Percentiles rank a stretch among this genome's conserved stretches.
Conservation (phyloP, 1,140 invertebrate genomes). For the Brachionus manjavacas region DNA sequence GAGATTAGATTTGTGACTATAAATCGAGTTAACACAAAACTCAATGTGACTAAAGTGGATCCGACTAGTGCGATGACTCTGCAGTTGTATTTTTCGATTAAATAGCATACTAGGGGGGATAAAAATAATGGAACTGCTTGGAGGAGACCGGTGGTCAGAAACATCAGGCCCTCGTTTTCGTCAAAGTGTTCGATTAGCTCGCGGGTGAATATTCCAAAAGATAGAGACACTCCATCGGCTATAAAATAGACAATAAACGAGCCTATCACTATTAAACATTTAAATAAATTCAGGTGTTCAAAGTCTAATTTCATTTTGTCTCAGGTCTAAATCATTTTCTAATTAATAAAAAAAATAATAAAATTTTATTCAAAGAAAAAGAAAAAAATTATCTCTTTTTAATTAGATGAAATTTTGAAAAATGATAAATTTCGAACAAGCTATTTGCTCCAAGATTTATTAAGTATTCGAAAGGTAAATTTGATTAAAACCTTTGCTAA, state of each 20-base stretch:
- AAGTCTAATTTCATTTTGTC: constrained; percentile 4
- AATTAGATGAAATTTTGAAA: neutral
- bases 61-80: constrained; percentile 19
- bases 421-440: neutral
- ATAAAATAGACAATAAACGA: constrained; percentile 39
- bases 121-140: constrained; percentile 27
- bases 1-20: constrained; percentile 44
- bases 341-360: neutral
- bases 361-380: neutral
- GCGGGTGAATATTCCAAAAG: constrained; percentile 38
- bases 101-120: constrained; percentile 3
- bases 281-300: neutral
- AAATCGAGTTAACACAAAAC: constrained; percentile 15
- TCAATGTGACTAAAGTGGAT: neutral
- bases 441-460: neutral
- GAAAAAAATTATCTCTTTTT: neutral
- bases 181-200: constrained; percentile 38
- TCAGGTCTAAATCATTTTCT: neutral
- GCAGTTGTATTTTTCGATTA: constrained; percentile 40
- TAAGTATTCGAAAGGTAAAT: neutral
- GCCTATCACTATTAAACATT: constrained; percentile 31
- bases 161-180: neutral
- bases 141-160: constrained; percentile 19
- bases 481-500: neutral
- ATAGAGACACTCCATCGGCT: constrained; percentile 32